Base-by-base conservation (phyloP, 1,140 invertebrate species). In the Drosophila mauritiana region DNA sequence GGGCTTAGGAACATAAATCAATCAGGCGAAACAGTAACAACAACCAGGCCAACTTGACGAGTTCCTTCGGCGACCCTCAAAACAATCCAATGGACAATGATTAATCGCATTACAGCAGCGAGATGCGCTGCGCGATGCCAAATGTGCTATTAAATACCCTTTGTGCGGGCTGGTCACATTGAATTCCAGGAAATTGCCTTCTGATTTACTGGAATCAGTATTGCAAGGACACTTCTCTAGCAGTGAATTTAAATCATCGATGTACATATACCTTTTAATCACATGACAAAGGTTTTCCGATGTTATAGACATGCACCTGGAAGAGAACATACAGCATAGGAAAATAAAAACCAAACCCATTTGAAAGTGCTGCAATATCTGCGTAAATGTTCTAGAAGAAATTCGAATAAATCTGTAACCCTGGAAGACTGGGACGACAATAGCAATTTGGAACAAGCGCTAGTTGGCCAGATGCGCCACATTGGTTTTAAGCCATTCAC, bases 1-100 rank as follows among this genome's bases (percentile, higher is more conserved):
- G 82, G 82, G 82, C 82, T 82, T 80, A 49, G 69, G 73, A 62
- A 86, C 83, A 86, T 86, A 86, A 86, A 86, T 86, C 83, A 86
- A 86, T 86, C 83, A 86, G 69, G 55, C 84, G 64, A 73, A 88
- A 78, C 64, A 53, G 64, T 51, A 68, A 65, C 46, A 86, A 79
- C 82, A 73, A 64, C 22, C 53, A 52, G 49, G 43, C 68, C 43
- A 76, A 82, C 83, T 82, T 88, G 83, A 86, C 83, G 83, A 86
- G 74, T 88, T 88, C 62, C 65, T 57, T n/a, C 49, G 78, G 57
- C 77, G 68, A 68, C 49, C 55, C 73, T 52, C 58, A 76, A 75
- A 74, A 57, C 73, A 76, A 76, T 76, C 72, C 73, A 49, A 68
- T 37, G 49, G 73, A 79, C 82, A 86, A 88, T 86, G 83, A 86